phyloP scores from a whole-genome alignment of 2,888 invertebrate species.

The Alentia gelatinosa region DNA sequence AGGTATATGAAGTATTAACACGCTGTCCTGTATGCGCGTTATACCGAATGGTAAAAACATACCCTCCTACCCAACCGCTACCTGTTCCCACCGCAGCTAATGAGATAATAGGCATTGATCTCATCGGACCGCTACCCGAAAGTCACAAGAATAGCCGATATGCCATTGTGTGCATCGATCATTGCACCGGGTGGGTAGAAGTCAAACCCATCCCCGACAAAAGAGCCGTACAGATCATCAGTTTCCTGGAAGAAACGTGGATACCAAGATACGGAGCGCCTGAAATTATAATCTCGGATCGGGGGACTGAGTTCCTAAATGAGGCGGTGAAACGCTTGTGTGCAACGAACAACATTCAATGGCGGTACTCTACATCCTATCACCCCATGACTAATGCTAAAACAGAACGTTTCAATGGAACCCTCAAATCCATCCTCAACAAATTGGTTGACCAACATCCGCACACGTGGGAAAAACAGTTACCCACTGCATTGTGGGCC shows the following conservation, averaged over 20 bases:
- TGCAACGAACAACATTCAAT: not conserved
- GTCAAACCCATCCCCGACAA: not conserved
- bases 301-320: not conserved
- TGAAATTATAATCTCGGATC: not conserved
- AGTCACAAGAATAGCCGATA: not conserved
- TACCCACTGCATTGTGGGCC: not conserved
- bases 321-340: not conserved
- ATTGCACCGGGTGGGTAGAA: not conserved
- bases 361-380: not conserved
- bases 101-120: not conserved
- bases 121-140: not conserved
- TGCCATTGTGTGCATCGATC: not conserved
- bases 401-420: not conserved
- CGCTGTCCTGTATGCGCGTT: not conserved
- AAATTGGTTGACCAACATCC: not conserved
- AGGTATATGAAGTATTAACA: not conserved
- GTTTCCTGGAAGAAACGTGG: not conserved
- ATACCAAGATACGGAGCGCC: not conserved
- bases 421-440: not conserved
- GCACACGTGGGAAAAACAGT: not conserved
- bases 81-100: not conserved
- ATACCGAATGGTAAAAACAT: not conserved
- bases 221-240: not conserved
- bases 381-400: not conserved
- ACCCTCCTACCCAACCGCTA: not conserved